Conservation (phyloP, 23 tunicate species). For the Trididemnum nubilum region DNA sequence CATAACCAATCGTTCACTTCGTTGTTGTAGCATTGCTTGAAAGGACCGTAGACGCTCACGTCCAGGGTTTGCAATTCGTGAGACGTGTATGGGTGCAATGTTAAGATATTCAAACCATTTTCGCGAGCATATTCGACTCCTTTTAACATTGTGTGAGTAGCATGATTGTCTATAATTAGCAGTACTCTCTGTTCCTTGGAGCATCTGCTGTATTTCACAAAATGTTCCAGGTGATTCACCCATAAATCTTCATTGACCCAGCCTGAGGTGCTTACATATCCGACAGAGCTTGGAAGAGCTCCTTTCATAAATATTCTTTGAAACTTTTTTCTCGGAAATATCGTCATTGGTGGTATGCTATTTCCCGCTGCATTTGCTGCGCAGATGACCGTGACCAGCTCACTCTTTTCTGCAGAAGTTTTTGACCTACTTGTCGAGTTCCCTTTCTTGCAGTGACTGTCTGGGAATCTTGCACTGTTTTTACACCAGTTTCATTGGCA, state of each 20-base stretch:
- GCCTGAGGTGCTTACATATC: slow-evolving; percentile 10
- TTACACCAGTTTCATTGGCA: background rate
- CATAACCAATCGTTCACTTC: background rate
- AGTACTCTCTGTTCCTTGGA: slow-evolving; percentile 27
- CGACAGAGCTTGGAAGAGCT: slow-evolving; percentile 15
- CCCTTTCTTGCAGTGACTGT: background rate
- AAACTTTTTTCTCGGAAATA: background rate
- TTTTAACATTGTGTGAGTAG: background rate
- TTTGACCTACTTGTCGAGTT: background rate
- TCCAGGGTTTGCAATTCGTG: slow-evolving; percentile 1
- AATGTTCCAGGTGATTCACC: slow-evolving; percentile 9
- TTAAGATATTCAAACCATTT: background rate
- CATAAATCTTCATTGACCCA: slow-evolving; percentile 32
- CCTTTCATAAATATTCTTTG: slow-evolving; percentile 2
- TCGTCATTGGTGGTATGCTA: background rate
- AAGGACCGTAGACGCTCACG: background rate
- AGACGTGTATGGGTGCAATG: background rate
- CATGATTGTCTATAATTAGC: slow-evolving; percentile 46
- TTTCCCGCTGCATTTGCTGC: slow-evolving; percentile 4
- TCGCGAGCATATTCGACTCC: slow-evolving; percentile 3
- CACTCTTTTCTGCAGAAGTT: background rate
- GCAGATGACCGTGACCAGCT: slow-evolving; percentile 6
- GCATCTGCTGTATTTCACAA: slow-evolving; percentile 36
- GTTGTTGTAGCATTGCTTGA: background rate
- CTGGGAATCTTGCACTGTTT: background rate